Evolutionary conservation across 2,888 invertebrate genomes (phyloP), one percentile per base, ranked within the genome.

Genomic region (Syritta pipiens): DNA sequence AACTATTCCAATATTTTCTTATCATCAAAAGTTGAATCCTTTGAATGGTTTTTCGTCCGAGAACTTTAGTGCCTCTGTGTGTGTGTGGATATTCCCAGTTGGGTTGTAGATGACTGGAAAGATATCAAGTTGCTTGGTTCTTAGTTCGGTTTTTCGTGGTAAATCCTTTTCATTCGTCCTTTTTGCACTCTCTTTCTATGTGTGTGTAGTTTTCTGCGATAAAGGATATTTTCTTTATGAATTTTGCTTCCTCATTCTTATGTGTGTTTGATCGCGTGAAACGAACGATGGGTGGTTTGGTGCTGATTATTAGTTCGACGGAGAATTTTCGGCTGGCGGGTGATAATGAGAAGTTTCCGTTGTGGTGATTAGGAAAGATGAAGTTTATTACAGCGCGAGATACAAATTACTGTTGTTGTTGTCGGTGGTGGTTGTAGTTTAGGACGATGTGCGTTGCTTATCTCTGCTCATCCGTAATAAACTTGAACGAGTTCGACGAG

Each of bases 1-100:
- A 77, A 77, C 77, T 65, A 65, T 65, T 59, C 65, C 65, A 77
- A 77, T 77, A 77, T 77, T 77, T 77, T 72, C 63, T 71, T 77
- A 71, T 71, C 71, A 77, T 77, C 77, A 53, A 65, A 71, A 71
- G 71, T 65, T 65, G 44, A 65, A 65, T 59, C 77, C 77, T 71
- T 77, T 65, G 46, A 46, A 71, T 76, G 51, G 62, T 59, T 69
- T 69, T 76, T 62, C 55, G 69, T 62, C 69, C 63, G 17, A 63
- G 35, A 37, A 53, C n/a, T 57, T 69, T 46, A 35, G 49, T 26
- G 24, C 17, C 7, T 28, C n/a, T 44, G 17, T 7, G 35, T 28
- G 6, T 40, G n/a, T 35, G 35, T 35, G 37, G 37, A 37, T 20
- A 24, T 46, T 24, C 10, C 19, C 30, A 20, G 28, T 57, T 40